Evolutionary conservation across 2,888 invertebrate species (phyloP), one percentile per base, ranked within the genome.

Genomic region (Bellardia bayeri): DNA sequence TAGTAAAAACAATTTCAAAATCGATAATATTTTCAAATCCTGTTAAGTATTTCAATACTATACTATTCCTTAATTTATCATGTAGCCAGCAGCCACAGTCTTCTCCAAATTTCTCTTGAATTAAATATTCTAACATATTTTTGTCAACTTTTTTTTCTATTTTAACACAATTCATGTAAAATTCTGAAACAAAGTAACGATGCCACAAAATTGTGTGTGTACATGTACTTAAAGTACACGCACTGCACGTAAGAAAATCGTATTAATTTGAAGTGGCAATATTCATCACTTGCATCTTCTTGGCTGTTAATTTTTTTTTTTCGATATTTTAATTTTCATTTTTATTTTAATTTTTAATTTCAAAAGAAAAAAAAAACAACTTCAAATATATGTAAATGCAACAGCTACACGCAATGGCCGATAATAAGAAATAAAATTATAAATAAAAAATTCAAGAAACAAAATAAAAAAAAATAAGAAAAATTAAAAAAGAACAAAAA

Each of bases 251-350:
- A 49, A 51, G 3, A 75, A 80, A 68, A 16, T 51, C 49, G 54
- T 76, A 63, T 76, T 75, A 80, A 63, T 74, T 80, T 69, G 11
- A 80, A 80, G 80, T 85, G 80, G 79, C 74, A 42, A 54, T 63
- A 68, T 69, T 80, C 63, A 75, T 54, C 80, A 75, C 69, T 61
- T 74, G 49, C 37, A 4, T 11, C 16, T 49, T 30, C 51, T n/a
- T 5, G 14, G 61, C 51, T 69, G 69, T 49, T 69, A 49, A 37
- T 81, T 54, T 82, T 54, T 14, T 66, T 63, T 71, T 61, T 42
- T 23, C 1, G 23, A 23, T 23, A 23, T 23, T n/a, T n/a, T n/a
- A 2, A 8, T 69, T 45, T 58, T 42, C 9, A 6, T 68, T 49
- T 63, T 1, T 42, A 58, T 74, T 74, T n/a, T 33, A 33, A 63